Base-by-base conservation (phyloP, 2,888 invertebrate species). In the Epirrhoe alternata region DNA sequence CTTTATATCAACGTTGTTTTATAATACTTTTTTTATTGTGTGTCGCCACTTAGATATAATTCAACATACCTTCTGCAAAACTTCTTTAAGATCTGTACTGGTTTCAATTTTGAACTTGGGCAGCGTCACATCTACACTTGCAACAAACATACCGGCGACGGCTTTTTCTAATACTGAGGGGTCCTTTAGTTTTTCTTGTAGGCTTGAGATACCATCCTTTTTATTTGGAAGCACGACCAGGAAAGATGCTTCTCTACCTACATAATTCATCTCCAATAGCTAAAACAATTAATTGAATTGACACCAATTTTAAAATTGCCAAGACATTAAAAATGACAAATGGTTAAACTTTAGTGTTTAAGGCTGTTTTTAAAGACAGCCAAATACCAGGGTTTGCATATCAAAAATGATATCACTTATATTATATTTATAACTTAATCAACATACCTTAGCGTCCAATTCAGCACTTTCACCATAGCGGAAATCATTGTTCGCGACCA, bases 21-120 rank as follows among this genome's bases (percentile, higher is more conserved):
- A n/a, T n/a, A n/a, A n/a, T n/a, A n/a, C n/a, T n/a, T n/a, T n/a
- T n/a, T n/a, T n/a, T n/a, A n/a, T n/a, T n/a, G n/a, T n/a, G n/a
- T n/a, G n/a, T n/a, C n/a, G n/a, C n/a, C n/a, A n/a, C n/a, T n/a
- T 24, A 24, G 24, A 7, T 47, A 56, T 58, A 54, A 24, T 24
- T n/a, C 8, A 17, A 10, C 38, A 42, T 64, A 64, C 97, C 82
- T 95, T 90, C 54, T 81, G 55, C 5, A 97, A 89, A 30, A 94
- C 84, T 0, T 93, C 84, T 65, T 94, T 94, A 14, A 97, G 90
- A 61, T 96, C 82, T 5, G 96, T 94, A n/a, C 94, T 94, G 14
- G 95, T 95, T 86, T 97, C 97, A 58, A 97, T 94, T 83, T 95
- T 96, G 83, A 98, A 97, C 81, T 95, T 97, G 0, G 98, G 98